A percentile compares a stretch with the other conserved stretches of the same genome.
phyloP scores from a whole-genome alignment of 2,888 invertebrate species.

The Papilio demoleus region DNA sequence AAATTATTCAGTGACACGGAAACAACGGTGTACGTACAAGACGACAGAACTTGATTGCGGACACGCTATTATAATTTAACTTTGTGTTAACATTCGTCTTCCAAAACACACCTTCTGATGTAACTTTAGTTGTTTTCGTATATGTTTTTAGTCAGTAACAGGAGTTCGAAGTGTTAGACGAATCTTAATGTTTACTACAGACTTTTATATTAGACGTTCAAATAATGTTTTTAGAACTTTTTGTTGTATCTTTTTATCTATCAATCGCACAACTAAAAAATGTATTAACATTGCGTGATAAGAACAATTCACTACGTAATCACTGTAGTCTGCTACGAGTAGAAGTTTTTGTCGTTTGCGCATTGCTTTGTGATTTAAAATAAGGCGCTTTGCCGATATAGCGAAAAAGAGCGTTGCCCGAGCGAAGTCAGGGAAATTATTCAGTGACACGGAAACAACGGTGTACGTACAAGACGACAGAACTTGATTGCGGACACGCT shows the following conservation, averaged over 20 bases:
- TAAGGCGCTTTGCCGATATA: conserved; percentile 47
- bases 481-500: conserved; percentile 49
- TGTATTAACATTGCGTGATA: neutral
- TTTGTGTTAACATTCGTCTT: conserved; percentile 30
- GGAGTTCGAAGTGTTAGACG: neutral
- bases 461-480: conserved; percentile 44
- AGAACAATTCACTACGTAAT: conserved; percentile 23
- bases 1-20: conserved; percentile 58
- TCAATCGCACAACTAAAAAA: neutral
- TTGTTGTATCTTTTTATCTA: neutral
- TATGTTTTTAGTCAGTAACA: neutral
- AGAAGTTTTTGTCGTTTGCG: conserved; percentile 39
- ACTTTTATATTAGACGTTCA: too few relatives aligned
- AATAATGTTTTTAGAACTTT: too few relatives aligned
- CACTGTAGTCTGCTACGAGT: conserved; percentile 22
- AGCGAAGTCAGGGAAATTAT: conserved; percentile 51
- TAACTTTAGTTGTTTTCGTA: conserved; percentile 2
- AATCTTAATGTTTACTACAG: too few relatives aligned
- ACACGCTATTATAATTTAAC: conserved; percentile 49
- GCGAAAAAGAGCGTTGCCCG: conserved; percentile 44
- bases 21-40: conserved; percentile 45
- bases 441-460: conserved; percentile 55
- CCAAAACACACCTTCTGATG: neutral
- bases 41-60: conserved; percentile 48
- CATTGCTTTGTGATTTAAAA: conserved; percentile 44